A percentile compares a stretch with the other conserved stretches of the same genome.
Evolutionary conservation across 2,797 vertebrate species (phyloP).

Genomic region (Cynopterus sphinx): DNA sequence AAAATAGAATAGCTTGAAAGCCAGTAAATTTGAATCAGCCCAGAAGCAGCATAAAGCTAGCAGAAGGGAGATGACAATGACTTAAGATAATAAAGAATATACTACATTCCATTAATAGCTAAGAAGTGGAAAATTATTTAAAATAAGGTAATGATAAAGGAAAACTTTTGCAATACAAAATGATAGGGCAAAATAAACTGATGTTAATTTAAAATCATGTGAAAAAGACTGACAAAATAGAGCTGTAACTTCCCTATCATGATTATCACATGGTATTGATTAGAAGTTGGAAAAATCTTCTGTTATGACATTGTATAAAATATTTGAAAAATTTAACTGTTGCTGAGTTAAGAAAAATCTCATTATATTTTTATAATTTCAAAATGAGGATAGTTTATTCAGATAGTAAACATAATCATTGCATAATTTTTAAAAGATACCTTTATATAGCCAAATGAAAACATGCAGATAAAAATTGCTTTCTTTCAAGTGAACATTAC

Average conservation of each 20-base stretch:
- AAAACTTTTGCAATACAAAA: neutral
- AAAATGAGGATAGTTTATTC: neutral
- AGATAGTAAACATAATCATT: neutral
- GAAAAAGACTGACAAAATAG: neutral
- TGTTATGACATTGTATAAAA: neutral
- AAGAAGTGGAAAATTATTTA: neutral
- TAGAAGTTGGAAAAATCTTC: neutral
- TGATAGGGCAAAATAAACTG: neutral
- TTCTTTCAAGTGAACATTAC: conserved; percentile 15
- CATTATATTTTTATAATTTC: neutral
- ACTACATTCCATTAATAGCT: neutral
- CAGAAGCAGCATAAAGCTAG: neutral
- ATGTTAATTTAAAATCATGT: neutral
- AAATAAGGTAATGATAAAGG: neutral
- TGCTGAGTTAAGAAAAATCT: neutral
- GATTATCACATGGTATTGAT: neutral
- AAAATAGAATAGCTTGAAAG: neutral
- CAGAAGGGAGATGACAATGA: neutral
- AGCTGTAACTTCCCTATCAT: neutral
- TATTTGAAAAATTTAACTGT: neutral
- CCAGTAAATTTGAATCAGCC: neutral
- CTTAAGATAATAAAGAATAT: neutral
- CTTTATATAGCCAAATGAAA: neutral
- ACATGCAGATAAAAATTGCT: neutral
- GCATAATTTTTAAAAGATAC: neutral